Percentiles rank a stretch among this genome's conserved stretches.
Conservation (phyloP, 1,140 invertebrate genomes). For the Semibalanus balanoides region DNA sequence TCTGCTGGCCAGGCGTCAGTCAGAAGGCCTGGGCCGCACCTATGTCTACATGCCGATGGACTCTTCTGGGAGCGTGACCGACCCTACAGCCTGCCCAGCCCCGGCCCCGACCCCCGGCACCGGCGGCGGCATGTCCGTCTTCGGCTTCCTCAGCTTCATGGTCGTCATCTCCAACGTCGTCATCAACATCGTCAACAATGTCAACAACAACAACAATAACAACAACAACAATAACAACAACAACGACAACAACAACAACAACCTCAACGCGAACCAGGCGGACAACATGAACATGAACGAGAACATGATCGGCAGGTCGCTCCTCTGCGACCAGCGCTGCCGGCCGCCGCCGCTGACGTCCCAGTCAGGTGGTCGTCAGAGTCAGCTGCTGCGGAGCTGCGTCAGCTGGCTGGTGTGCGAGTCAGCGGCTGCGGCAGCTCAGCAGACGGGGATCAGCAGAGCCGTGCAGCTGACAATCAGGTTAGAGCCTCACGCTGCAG, state of each 20-base stretch:
- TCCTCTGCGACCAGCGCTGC: neutral
- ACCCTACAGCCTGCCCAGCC: constrained; percentile 2
- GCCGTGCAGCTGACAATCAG: neutral
- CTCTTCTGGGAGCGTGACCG: neutral
- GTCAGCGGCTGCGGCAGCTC: neutral
- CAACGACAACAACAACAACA: constrained; percentile 14
- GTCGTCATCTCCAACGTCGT: constrained; percentile 10
- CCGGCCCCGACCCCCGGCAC: constrained; percentile 29
- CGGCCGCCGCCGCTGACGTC: neutral
- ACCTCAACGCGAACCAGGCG: constrained; percentile 7
- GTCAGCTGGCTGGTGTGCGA: neutral
- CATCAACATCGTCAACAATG: constrained; percentile 14
- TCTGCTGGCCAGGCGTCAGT: no score
- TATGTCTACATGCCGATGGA: neutral
- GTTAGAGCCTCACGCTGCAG: no score
- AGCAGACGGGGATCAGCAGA: neutral
- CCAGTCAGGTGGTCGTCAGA: no score
- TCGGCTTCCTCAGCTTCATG: constrained; percentile 24
- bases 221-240: constrained; percentile 14
- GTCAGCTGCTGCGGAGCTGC: neutral
- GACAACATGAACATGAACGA: constrained; percentile 11
- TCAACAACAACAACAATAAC: constrained; percentile 17
- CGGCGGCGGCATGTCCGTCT: constrained; percentile 42
- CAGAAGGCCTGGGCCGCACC: no score
- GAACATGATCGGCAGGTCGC: neutral